A percentile compares a stretch with the other conserved stretches of the same genome.
Conservation (phyloP, 2,888 invertebrate genomes). For the Cancer borealis region DNA sequence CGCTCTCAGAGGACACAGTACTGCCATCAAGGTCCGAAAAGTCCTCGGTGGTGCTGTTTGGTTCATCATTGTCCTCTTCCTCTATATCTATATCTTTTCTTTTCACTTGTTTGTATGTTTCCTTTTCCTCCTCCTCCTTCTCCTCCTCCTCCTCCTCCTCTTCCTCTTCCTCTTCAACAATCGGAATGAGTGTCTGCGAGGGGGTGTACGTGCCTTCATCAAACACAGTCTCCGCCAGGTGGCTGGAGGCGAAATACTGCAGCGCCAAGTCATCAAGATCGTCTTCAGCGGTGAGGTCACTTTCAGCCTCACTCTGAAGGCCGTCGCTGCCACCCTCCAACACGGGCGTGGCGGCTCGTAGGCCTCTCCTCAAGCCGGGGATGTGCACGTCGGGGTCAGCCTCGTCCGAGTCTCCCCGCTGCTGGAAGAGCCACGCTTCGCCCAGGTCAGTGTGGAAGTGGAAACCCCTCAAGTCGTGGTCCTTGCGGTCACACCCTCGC, state of each 20-base stretch:
- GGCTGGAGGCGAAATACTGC: background rate
- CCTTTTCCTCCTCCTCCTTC: background rate
- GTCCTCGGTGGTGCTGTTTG: slow-evolving; percentile 43
- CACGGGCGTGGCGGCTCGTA: background rate
- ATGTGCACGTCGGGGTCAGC: background rate
- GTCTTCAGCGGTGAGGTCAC: slow-evolving; percentile 33
- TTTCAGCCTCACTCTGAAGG: background rate
- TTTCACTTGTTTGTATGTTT: background rate
- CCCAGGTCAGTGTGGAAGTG: slow-evolving; percentile 21
- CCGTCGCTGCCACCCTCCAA: background rate
- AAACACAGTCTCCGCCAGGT: background rate
- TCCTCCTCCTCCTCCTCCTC: background rate
- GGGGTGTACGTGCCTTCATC: slow-evolving; percentile 61
- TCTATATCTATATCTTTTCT: background rate
- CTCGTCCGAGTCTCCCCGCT: background rate
- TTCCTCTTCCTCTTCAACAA: slow-evolving; percentile 55
- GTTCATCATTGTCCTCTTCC: slow-evolving; percentile 34
- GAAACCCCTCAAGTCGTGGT: slow-evolving; percentile 5
- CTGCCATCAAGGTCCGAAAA: slow-evolving; percentile 13
- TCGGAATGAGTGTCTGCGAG: slow-evolving; percentile 64
- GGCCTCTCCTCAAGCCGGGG: background rate
- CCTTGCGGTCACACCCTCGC: background rate
- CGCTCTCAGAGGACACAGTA: background rate
- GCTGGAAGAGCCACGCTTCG: slow-evolving; percentile 1
- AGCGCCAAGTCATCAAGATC: slow-evolving; percentile 12